These are phyloP conservation scores for Helicoverpa assulta DNA, from an alignment of 2,888 invertebrate genomes.

Conservation along the genomic window DNA sequence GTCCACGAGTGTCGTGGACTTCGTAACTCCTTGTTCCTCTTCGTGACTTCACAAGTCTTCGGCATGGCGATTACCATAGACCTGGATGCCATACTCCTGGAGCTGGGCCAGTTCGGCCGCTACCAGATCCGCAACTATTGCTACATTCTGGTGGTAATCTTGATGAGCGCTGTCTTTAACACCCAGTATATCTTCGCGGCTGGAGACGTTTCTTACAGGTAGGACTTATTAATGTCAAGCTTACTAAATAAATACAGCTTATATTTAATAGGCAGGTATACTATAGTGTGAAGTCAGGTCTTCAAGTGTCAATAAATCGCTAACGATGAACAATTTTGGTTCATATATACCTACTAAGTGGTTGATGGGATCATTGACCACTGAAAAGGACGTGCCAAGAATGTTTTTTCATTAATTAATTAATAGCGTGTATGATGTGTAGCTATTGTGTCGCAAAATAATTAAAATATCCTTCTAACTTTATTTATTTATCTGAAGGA, in stretches of 20 bases:
- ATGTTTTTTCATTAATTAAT: neutral
- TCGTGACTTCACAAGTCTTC: neutral
- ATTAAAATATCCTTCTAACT: too few species aligned
- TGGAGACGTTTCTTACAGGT: slow-evolving; percentile 76
- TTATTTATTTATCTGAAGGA: too few species aligned
- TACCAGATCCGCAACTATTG: slow-evolving; percentile 83
- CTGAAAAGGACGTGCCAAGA: neutral
- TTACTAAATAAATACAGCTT: neutral
- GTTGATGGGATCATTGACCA: neutral
- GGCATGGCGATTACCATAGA: slow-evolving; percentile 50
- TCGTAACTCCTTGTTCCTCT: neutral
- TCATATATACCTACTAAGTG: neutral
- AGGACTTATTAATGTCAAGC: slow-evolving; percentile 6
- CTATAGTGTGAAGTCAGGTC: too few species aligned
- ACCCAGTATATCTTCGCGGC: slow-evolving; percentile 88
- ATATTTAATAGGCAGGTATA: too few species aligned
- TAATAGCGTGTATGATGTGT: neutral
- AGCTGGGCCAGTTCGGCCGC: slow-evolving; percentile 84
- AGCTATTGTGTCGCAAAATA: too few species aligned
- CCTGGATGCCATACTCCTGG: slow-evolving; percentile 73
- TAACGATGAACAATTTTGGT: too few species aligned
- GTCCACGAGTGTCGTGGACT: slow-evolving; percentile 37
- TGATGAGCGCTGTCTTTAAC: slow-evolving; percentile 84
- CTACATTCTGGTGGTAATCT: slow-evolving; percentile 83
- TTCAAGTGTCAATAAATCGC: too few species aligned